Percentiles rank a stretch among this genome's conserved stretches.
phyloP scores from a whole-genome alignment of 23 tunicate species.

The Trididemnum clinides region DNA sequence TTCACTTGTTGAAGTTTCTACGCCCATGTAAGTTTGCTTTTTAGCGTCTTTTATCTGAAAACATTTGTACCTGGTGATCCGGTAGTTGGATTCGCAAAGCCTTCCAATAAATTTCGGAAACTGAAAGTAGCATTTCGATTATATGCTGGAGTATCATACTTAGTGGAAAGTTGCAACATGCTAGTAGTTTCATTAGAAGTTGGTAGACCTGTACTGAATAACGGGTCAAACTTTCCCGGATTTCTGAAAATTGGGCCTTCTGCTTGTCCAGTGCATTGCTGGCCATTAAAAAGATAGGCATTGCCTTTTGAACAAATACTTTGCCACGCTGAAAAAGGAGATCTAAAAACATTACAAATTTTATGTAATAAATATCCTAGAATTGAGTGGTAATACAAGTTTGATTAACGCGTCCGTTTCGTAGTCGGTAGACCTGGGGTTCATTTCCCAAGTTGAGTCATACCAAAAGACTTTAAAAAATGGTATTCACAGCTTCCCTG shows the following conservation, averaged over 20 bases:
- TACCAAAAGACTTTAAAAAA: too few species aligned
- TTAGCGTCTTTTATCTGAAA: too few species aligned
- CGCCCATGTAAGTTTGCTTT: too few species aligned
- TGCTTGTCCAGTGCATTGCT: slow-evolving; percentile 72
- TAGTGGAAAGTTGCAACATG: slow-evolving; percentile 10
- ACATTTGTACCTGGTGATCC: slow-evolving; percentile 61
- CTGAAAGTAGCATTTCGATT: slow-evolving; percentile 55
- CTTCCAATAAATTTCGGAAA: slow-evolving; percentile 73
- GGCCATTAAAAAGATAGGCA: slow-evolving; percentile 54
- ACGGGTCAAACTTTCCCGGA: slow-evolving; percentile 70
- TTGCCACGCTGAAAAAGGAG: slow-evolving; percentile 69
- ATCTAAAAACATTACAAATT: too few species aligned
- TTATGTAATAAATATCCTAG: too few species aligned
- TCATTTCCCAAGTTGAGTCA: too few species aligned
- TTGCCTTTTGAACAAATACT: slow-evolving; percentile 55
- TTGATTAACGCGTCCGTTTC: too few species aligned
- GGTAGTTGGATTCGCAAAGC: slow-evolving; percentile 61
- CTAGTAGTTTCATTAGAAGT: slow-evolving; percentile 40
- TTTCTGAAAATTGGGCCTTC: slow-evolving; percentile 65
- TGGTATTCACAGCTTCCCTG: too few species aligned
- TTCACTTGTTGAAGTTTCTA: too few species aligned
- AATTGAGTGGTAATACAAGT: too few species aligned
- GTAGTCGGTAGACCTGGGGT: too few species aligned
- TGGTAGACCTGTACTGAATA: slow-evolving; percentile 54
- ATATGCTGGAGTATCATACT: slow-evolving; percentile 60